These are phyloP conservation scores for Sphecodes monilicornis DNA, from an alignment of 2,888 invertebrate species.

Conservation along the genomic window DNA sequence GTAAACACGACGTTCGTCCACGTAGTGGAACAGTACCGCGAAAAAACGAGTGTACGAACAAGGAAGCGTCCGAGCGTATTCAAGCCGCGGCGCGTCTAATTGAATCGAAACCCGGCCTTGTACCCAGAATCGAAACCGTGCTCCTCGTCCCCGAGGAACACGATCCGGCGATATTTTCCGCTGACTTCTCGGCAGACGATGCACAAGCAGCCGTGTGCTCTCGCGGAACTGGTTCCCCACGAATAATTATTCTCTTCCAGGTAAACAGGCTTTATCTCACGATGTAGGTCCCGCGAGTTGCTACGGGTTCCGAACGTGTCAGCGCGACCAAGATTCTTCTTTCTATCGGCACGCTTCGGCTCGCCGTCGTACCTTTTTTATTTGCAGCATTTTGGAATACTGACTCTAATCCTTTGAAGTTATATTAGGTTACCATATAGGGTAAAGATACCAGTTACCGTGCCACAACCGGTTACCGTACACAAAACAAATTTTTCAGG, in stretches of 20 bases:
- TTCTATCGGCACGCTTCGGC: slow-evolving; percentile 37
- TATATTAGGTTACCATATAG: too few species aligned
- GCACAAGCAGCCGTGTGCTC: slow-evolving; percentile 39
- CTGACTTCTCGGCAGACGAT: slow-evolving; percentile 39
- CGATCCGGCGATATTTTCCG: slow-evolving; percentile 62
- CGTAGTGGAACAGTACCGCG: not conserved
- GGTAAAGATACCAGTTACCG: too few species aligned
- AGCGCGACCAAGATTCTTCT: slow-evolving; percentile 42
- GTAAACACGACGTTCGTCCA: not conserved
- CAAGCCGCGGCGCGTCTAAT: slow-evolving; percentile 49
- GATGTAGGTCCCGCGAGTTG: slow-evolving; percentile 56
- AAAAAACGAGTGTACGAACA: slow-evolving; percentile 12
- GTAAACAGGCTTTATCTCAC: slow-evolving; percentile 68
- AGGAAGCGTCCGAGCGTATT: slow-evolving; percentile 37
- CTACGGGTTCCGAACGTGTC: slow-evolving; percentile 35
- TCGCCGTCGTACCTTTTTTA: not conserved
- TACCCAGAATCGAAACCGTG: slow-evolving; percentile 23
- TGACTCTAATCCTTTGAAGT: not conserved
- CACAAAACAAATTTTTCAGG: too few species aligned
- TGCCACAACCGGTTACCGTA: too few species aligned
- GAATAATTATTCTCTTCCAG: slow-evolving; percentile 71
- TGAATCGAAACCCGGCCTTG: slow-evolving; percentile 57
- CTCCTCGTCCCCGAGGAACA: slow-evolving; percentile 51
- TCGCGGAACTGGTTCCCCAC: slow-evolving; percentile 66
- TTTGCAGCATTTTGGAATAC: not conserved